Base-by-base conservation (phyloP, 2,797 vertebrate genomes). In the Channa striata region DNA sequence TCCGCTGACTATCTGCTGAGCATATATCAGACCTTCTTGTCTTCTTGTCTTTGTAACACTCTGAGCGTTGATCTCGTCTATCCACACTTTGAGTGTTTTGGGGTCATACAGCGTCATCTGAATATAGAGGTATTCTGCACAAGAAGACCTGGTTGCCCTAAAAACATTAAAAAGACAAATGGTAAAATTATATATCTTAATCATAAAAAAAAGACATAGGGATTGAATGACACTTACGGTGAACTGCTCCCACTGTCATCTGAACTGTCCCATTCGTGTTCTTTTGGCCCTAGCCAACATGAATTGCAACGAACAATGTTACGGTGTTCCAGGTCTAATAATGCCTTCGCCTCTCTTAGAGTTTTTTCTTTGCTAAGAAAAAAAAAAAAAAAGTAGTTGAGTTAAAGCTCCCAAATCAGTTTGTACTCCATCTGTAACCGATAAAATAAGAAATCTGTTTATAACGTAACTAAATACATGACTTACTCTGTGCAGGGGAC, bases 31-130 rank as follows among this genome's bases (percentile, higher is more conserved):
- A 71, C 89, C 88, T 16, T 92, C 88, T 42, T 33, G 2, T 57
- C 87, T 84, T 67, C 94, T 91, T 3, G 40, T 53, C 69, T 84
- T 88, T 57, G 81, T 80, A 11, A 50, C 48, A 11, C 80, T 84
- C 21, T 68, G 13, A 17, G 0, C 2, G 9, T 88, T 47, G 6
- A 66, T 90, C 0, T 82, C 4, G 0, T 68, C 5, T 54, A 98
- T 94, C 97, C 96, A 98, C 0, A 52, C 0, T 5, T 63, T 49
- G 8, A 99, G 68, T 4, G 95, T 93, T 48, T 93, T 94, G 52
- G 81, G 47, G 53, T 93, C 90, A 86, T 96, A 99, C 20, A 94
- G 83, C 74, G 98, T 96, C 96, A 97, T 97, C 87, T 95, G 91
- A 85, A 99, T 97, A 66, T 97, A 97, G 36, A 99, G 92, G 71